These are phyloP conservation scores for Chaitophorus viminalis DNA, from an alignment of 2,888 invertebrate genomes.

Conservation along the genomic window DNA sequence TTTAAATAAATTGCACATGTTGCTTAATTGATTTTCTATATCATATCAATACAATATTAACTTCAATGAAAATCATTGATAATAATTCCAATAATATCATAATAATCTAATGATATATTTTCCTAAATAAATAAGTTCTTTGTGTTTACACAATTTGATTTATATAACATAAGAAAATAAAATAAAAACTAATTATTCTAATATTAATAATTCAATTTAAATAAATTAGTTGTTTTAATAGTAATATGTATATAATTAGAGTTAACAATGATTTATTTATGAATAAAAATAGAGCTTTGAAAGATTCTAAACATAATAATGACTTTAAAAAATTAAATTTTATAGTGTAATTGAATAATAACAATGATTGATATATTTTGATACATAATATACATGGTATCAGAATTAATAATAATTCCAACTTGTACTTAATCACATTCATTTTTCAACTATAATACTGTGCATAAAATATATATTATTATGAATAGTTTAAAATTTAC, in stretches of 20 bases:
- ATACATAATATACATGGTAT: constrained; percentile 34
- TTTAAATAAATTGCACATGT: constrained; percentile 25
- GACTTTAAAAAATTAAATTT: constrained; percentile 16
- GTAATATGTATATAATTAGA: constrained; percentile 16
- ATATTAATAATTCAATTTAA: constrained; percentile 18
- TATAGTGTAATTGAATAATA: constrained; percentile 20
- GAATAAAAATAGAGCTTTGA: constrained; percentile 51
- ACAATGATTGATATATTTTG: constrained; percentile 42
- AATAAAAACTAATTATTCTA: background rate
- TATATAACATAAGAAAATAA: background rate
- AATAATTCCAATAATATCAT: background rate
- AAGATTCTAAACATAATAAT: constrained; percentile 25
- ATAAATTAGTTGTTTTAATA: constrained; percentile 19
- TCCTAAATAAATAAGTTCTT: background rate
- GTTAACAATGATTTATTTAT: constrained; percentile 36
- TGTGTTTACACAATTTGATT: background rate
- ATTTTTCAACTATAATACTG: constrained; percentile 48
- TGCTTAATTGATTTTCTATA: constrained; percentile 18
- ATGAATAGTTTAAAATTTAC: constrained; percentile 27
- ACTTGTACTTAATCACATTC: constrained; percentile 37
- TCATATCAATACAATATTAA: background rate
- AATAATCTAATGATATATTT: background rate
- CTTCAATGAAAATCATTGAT: background rate
- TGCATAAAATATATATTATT: constrained; percentile 43
- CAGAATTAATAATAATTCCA: constrained; percentile 30